Conservation (phyloP, 35 echinoderm and acorn worm species). For the Lytechinus pictus region DNA sequence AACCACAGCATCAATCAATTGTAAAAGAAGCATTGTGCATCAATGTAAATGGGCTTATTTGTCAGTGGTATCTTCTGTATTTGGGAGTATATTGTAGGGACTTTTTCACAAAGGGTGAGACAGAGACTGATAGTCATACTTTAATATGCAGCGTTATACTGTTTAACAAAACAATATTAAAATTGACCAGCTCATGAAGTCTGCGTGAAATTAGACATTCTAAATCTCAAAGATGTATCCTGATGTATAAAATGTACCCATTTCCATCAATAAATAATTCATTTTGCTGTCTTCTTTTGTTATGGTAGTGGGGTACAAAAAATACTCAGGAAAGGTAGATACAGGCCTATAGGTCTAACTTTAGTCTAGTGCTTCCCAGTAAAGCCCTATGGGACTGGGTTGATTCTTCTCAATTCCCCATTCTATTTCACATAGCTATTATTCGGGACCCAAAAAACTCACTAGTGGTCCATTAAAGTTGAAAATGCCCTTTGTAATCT, state of each 20-base stretch:
- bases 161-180: too few species aligned
- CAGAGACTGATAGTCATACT: not conserved
- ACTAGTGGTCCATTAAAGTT: not conserved
- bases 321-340: not conserved
- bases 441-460: not conserved
- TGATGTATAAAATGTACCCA: not conserved
- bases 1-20: not conserved
- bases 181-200: too few species aligned
- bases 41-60: not conserved
- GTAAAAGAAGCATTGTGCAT: not conserved
- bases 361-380: not conserved
- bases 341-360: not conserved
- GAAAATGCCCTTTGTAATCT: not conserved
- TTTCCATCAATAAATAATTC: not conserved
- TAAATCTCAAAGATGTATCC: not conserved
- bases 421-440: not conserved
- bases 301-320: not conserved
- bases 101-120: too few species aligned
- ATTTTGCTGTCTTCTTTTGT: not conserved
- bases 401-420: not conserved
- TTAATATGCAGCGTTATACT: too few species aligned
- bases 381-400: not conserved
- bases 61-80: not conserved
- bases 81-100: not conserved
- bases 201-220: too few species aligned